Conservation (phyloP, 2,888 invertebrate species). For the Pachymerium ferrugineum region DNA sequence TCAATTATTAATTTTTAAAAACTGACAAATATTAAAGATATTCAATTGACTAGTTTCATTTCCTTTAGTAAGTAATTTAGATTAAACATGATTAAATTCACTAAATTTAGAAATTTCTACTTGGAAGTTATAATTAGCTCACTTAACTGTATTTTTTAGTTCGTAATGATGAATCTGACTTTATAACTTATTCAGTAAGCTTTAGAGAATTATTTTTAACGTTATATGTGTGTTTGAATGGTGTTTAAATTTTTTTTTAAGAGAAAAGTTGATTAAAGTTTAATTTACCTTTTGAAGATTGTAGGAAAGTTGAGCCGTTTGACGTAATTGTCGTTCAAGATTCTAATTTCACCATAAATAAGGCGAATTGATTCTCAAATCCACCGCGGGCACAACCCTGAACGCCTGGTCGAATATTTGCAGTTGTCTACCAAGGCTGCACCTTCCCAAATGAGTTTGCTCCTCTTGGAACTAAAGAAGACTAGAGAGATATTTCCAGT, state of each 20-base stretch:
- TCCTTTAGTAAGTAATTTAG: background rate
- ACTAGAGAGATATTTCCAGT: constrained; percentile 2
- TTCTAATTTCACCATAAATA: background rate
- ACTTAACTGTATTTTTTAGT: background rate
- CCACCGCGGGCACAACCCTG: constrained; percentile 1
- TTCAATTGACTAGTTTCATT: no score
- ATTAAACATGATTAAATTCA: background rate
- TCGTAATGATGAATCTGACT: background rate
- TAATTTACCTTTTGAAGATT: no score
- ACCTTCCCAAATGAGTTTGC: background rate
- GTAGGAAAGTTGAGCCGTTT: background rate
- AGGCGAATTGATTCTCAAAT: no score
- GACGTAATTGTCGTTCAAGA: background rate
- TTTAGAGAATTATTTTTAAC: no score
- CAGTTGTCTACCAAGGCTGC: background rate
- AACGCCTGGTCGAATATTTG: background rate
- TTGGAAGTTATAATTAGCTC: background rate
- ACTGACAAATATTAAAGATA: no score
- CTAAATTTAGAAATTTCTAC: background rate
- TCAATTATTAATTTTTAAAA: no score
- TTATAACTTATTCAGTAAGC: no score
- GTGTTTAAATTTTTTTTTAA: no score
- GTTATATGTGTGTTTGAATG: no score
- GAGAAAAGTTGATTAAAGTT: no score
- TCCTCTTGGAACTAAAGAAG: background rate